Evolutionary conservation across 2,113 vertebrate species (phyloP).

Genomic region (Mesocricetus auratus): DNA sequence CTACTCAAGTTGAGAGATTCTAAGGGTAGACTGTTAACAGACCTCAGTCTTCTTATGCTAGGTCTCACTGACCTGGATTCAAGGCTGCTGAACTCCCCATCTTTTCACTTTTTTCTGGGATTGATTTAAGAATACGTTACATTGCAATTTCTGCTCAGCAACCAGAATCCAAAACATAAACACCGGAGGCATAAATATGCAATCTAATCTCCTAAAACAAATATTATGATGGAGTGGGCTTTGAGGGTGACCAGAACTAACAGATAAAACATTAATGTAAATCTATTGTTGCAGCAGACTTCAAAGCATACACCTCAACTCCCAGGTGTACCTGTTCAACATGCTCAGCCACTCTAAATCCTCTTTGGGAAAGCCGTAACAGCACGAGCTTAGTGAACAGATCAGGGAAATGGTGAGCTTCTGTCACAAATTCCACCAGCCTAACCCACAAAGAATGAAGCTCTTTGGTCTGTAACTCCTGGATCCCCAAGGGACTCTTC

Average conservation of each 20-base stretch:
- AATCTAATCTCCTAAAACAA: conserved; percentile 10
- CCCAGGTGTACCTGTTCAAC: not conserved
- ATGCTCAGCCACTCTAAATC: not conserved
- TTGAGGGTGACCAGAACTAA: not conserved
- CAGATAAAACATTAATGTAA: conserved; percentile 25
- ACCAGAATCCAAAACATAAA: conserved; percentile 32
- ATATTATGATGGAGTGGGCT: conserved; percentile 18
- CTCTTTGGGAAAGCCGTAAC: conserved; percentile 29
- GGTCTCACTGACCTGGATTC: not conserved
- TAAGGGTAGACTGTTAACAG: not conserved
- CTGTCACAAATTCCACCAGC: conserved; percentile 53
- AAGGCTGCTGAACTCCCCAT: not conserved
- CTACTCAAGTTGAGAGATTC: not conserved
- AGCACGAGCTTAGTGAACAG: conserved; percentile 27
- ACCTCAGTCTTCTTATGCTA: not conserved
- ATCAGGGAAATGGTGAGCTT: conserved; percentile 40
- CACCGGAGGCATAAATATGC: not conserved
- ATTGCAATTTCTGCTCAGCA: not conserved
- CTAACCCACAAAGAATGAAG: conserved; percentile 38
- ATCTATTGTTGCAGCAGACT: not conserved
- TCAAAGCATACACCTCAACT: not conserved
- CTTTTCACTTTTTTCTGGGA: not conserved
- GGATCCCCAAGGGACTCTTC: conserved; percentile 54
- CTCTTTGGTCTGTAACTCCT: conserved; percentile 51
- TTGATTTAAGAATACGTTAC: not conserved